Percentiles rank a stretch among this genome's conserved stretches.
Conservation (phyloP, 1,140 invertebrate genomes). For the Hypothenemus hampei region DNA sequence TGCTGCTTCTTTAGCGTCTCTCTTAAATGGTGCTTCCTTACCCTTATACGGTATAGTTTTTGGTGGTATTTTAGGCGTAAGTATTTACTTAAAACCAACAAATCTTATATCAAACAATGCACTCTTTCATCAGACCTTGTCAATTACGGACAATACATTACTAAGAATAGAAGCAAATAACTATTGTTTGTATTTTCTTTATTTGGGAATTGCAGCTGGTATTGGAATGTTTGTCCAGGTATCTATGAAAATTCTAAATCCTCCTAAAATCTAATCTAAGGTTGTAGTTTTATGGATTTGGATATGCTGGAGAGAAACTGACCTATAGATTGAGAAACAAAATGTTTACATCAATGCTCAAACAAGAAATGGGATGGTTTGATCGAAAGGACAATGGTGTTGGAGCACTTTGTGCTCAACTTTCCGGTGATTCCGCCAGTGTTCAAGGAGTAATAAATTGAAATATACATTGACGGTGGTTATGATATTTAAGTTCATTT, state of each 20-base stretch:
- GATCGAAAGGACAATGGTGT: constrained; percentile 72
- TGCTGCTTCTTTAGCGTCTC: constrained; percentile 60
- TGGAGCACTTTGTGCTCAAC: constrained; percentile 69
- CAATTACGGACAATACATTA: constrained; percentile 49
- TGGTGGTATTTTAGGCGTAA: constrained; percentile 71
- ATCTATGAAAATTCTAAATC: not conserved
- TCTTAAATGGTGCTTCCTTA: constrained; percentile 66
- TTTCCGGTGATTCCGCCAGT: constrained; percentile 73
- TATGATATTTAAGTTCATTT: constrained; percentile 16
- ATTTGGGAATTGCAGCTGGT: constrained; percentile 69
- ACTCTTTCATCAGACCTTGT: constrained; percentile 45
- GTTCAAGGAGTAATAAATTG: constrained; percentile 78
- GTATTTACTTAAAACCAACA: constrained; percentile 15
- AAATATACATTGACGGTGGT: too few relatives aligned
- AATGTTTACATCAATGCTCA: constrained; percentile 68
- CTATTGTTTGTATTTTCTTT: constrained; percentile 64
- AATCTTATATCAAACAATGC: constrained; percentile 2
- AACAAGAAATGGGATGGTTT: constrained; percentile 78
- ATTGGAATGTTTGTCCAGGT: constrained; percentile 60
- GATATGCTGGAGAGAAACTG: constrained; percentile 68
- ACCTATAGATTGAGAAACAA: constrained; percentile 64
- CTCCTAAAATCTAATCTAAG: not conserved
- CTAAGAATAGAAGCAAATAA: constrained; percentile 56
- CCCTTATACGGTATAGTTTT: constrained; percentile 75
- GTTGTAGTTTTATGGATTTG: constrained; percentile 61